Base-by-base conservation (phyloP, 2,797 vertebrate species). In the Chromobotia macracanthus region DNA sequence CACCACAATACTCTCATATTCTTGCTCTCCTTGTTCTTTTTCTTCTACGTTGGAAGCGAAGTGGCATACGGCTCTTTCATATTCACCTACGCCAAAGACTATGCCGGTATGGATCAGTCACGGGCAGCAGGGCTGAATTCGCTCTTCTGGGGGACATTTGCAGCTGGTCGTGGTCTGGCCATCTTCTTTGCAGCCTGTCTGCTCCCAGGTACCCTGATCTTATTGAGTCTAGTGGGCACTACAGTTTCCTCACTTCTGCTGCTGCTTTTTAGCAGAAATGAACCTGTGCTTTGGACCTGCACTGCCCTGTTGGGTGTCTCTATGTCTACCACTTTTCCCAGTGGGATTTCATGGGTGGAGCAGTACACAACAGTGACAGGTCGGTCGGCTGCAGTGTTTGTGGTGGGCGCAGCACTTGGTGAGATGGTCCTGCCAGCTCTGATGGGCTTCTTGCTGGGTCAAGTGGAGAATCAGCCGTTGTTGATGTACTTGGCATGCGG, bases 291-390 rank as follows among this genome's bases (percentile, higher is more conserved):
- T 63, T 99, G 97, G 97, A 19, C 80, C 0, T 94, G 95, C 28
- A 95, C 89, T 0, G 91, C 90, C 0, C 74, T 96, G 23, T 98
- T 98, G 0, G 97, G 97, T 0, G 94, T 94, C 0, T 98, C 97
- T 0, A 95, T 98, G 97, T 94, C 97, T 0, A 89, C 94, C 63
- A 94, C 92, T 3, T 98, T 98, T 84, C 97, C 97, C 82, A 97
- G 96, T 0, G 96, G 97, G 0, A 87, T 99, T 70, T 94, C 97
- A 38, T 99, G 97, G 97, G 51, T 95, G 53, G 96, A 98, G 81
- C 97, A 98, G 91, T 97, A 98, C 91, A 98, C 95, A 0, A 90
- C 92, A 0, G 89, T 98, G 63, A 94, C 91, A 0, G 93, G 95
- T 0, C 94, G 90, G 56, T 90, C 94, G 0, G 94, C 96, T 0